Conservation (phyloP, 2,797 vertebrate species). For the Pelochelys cantorii region DNA sequence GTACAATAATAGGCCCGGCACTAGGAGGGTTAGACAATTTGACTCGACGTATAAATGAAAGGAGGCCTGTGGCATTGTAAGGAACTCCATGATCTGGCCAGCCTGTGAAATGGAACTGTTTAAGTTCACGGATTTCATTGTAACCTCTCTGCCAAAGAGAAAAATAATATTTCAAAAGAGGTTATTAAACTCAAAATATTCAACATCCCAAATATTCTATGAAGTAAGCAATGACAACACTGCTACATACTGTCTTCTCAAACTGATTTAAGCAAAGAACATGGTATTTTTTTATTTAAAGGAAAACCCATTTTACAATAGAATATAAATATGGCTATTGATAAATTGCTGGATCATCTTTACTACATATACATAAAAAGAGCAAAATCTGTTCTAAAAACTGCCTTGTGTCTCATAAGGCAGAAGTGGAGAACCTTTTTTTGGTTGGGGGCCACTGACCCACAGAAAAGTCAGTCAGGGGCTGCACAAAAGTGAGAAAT, state of each 20-base stretch:
- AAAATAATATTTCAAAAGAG: neutral
- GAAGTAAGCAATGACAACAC: conserved; percentile 1
- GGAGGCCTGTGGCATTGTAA: conserved; percentile 97
- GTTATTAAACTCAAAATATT: conserved; percentile 11
- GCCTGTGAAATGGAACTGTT: conserved; percentile 99
- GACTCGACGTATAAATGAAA: conserved; percentile 97
- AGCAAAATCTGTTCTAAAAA: neutral
- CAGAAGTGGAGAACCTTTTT: too few relatives aligned
- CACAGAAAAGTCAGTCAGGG: too few relatives aligned
- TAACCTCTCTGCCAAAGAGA: conserved; percentile 89
- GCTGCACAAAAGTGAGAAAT: too few relatives aligned
- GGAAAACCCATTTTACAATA: neutral
- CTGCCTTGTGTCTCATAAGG: too few relatives aligned
- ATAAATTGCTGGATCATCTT: neutral
- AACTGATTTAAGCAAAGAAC: conserved; percentile 25
- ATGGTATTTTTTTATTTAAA: neutral
- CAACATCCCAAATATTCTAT: neutral
- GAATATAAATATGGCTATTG: neutral
- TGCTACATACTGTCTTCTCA: neutral
- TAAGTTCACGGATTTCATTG: conserved; percentile 97
- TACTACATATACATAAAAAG: neutral
- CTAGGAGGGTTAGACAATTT: conserved; percentile 97
- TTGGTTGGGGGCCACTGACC: too few relatives aligned
- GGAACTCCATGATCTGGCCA: conserved; percentile 99
- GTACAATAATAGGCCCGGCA: conserved; percentile 97